A percentile compares a stretch with the other conserved stretches of the same genome.
Conservation (phyloP, 1,140 invertebrate species). For the Eufriesea mexicana region DNA sequence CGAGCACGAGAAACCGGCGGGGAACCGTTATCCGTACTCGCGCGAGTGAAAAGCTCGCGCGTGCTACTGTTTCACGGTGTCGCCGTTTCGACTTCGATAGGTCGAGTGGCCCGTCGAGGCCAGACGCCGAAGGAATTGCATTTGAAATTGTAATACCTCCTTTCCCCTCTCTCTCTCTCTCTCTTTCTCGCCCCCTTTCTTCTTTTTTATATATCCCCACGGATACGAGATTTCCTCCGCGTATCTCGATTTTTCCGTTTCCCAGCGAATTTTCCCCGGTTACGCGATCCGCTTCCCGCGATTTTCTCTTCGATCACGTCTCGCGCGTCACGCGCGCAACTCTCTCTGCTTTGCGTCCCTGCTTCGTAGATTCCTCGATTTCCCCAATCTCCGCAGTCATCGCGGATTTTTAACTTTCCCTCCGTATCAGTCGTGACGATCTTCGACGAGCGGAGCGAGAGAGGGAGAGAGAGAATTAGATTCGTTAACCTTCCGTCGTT, state of each 20-base stretch:
- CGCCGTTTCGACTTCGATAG: conserved; percentile 50
- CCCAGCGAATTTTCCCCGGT: conserved; percentile 6
- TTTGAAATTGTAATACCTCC: conserved; percentile 77
- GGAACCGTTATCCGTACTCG: conserved; percentile 16
- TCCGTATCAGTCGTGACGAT: background rate
- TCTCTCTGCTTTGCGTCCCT: too few relatives aligned
- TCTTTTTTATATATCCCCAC: background rate
- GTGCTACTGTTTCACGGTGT: conserved; percentile 70
- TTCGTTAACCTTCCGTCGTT: background rate
- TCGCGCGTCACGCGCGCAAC: background rate
- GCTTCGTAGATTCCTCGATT: background rate
- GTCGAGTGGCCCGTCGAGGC: conserved; percentile 43
- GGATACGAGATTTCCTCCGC: conserved; percentile 31
- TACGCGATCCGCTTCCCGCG: conserved; percentile 34
- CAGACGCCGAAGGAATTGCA: conserved; percentile 70
- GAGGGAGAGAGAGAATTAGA: background rate
- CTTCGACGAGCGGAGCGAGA: background rate
- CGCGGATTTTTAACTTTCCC: background rate
- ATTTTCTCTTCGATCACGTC: background rate
- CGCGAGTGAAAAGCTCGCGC: conserved; percentile 18
- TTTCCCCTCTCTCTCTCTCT: conserved; percentile 5
- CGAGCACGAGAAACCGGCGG: background rate
- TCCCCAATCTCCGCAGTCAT: too few relatives aligned
- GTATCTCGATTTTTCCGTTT: conserved; percentile 14
- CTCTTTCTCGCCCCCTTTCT: background rate